A percentile compares a stretch with the other conserved stretches of the same genome.
Conservation (phyloP, 1,140 invertebrate genomes). For the Aphaenogaster rudis region DNA sequence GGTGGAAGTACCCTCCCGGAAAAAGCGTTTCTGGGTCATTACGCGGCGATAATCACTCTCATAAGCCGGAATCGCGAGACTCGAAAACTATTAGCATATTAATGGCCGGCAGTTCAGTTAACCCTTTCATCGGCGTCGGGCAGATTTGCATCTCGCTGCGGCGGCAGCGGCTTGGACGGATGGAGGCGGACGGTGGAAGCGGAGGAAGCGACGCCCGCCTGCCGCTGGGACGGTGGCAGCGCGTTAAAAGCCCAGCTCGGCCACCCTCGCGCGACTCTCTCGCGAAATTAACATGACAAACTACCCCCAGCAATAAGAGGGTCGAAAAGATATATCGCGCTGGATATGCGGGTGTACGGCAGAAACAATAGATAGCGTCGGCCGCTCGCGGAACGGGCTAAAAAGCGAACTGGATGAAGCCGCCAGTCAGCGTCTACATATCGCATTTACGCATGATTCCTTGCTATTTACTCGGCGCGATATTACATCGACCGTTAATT, state of each 20-base stretch:
- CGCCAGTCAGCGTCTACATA: conserved; percentile 33
- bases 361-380: conserved; percentile 86
- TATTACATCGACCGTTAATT: conserved; percentile 40
- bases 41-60: conserved; percentile 75
- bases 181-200: conserved; percentile 67
- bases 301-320: conserved; percentile 87
- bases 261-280: conserved; percentile 83
- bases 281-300: conserved; percentile 88
- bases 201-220: conserved; percentile 61
- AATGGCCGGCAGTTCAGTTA: conserved; percentile 87
- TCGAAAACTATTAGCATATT: conserved; percentile 88
- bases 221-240: conserved; percentile 83
- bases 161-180: conserved; percentile 55
- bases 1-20: too few species aligned
- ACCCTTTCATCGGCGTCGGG: conserved; percentile 86
- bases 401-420: conserved; percentile 70
- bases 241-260: conserved; percentile 86
- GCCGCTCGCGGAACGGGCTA: conserved; percentile 25
- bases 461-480: conserved; percentile 64
- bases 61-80: conserved; percentile 86
- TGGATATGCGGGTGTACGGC: conserved; percentile 85
- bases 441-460: background rate
- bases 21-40: too few species aligned
- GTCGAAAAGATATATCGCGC: conserved; percentile 85
- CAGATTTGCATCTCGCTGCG: conserved; percentile 85